Conservation (phyloP, 2,113 vertebrate species). For the Bombycilla garrulus region DNA sequence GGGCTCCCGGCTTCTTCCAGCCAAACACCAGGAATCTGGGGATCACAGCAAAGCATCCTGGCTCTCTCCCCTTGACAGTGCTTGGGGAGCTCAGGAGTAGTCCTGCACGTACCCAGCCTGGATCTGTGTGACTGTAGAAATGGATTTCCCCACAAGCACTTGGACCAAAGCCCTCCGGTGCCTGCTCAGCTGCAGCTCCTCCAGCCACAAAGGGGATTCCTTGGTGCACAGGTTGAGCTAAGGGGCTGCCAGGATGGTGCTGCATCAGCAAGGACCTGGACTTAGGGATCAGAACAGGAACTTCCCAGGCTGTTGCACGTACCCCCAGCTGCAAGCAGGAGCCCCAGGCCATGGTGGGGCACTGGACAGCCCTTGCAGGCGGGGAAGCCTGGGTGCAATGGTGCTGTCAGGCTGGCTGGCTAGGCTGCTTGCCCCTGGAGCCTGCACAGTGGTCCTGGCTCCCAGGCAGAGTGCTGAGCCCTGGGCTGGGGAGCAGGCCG, state of each 20-base stretch:
- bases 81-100: neutral
- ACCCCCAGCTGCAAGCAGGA: neutral
- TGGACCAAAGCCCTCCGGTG: neutral
- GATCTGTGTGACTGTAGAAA: neutral
- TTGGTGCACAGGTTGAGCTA: neutral
- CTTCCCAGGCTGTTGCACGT: rapidly evolving
- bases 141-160: neutral
- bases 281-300: rapidly evolving
- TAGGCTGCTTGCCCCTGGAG: neutral
- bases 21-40: neutral
- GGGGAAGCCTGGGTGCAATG: neutral
- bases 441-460: neutral
- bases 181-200: neutral
- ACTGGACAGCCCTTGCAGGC: neutral
- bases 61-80: neutral
- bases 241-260: neutral
- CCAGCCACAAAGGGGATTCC: neutral
- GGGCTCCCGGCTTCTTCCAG: neutral
- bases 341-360: rapidly evolving
- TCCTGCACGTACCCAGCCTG: neutral
- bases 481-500: neutral
- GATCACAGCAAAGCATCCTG: neutral
- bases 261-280: neutral
- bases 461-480: neutral
- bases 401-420: neutral